phyloP scores from a whole-genome alignment of 2,113 vertebrate species.

The Hystrix cristata region DNA sequence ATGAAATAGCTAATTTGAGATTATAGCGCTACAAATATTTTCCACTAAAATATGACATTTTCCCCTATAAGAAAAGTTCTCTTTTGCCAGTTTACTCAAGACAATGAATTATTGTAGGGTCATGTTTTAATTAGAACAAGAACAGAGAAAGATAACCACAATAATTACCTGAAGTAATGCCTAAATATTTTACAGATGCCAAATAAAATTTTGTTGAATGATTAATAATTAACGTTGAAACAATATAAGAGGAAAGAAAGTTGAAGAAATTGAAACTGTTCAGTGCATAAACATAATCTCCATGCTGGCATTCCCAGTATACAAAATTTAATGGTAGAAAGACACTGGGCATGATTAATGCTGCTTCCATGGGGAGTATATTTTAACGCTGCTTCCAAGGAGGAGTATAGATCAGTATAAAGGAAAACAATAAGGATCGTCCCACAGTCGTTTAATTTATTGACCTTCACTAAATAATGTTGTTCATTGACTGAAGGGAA shows the following conservation, averaged over 20 bases:
- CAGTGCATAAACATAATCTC: not conserved
- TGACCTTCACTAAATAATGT: not conserved
- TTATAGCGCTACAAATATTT: slow-evolving; percentile 8
- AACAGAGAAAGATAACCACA: not conserved
- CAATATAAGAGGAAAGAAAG: not conserved
- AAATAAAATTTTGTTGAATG: not conserved
- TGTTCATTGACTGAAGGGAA: not conserved
- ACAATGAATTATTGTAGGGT: not conserved
- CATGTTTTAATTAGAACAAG: slow-evolving; percentile 49
- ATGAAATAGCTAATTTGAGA: not conserved
- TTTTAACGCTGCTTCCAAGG: not conserved
- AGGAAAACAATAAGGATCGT: not conserved
- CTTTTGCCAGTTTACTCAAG: not conserved
- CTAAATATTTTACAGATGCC: not conserved
- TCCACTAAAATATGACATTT: slow-evolving; percentile 24
- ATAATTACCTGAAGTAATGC: not conserved
- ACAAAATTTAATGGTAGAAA: not conserved
- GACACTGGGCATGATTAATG: not conserved
- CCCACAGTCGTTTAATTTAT: not conserved
- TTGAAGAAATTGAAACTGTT: not conserved
- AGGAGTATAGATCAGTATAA: not conserved
- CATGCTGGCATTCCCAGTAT: not conserved
- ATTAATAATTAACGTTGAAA: not conserved
- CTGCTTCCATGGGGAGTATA: not conserved
- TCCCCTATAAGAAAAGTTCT: not conserved